phyloP scores from a whole-genome alignment of 1,140 invertebrate genomes.

The Drosophila mayri region DNA sequence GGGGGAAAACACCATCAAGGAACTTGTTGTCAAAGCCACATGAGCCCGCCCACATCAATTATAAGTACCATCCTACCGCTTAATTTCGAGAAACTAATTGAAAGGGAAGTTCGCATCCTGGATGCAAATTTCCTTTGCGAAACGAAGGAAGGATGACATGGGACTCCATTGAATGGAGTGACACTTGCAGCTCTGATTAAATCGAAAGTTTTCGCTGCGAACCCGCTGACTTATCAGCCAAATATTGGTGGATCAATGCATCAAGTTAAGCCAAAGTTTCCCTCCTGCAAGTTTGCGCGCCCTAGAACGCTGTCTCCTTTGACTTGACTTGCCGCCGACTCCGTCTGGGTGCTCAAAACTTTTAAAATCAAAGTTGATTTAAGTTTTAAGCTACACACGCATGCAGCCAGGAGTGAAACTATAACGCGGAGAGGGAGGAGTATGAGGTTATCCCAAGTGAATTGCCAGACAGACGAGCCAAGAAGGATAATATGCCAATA shows the following conservation, averaged over 20 bases:
- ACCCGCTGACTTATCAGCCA: conserved; percentile 69
- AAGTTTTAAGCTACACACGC: conserved; percentile 52
- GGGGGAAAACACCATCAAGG: neutral
- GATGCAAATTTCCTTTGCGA: conserved; percentile 10
- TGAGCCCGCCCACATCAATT: conserved; percentile 18
- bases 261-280: conserved; percentile 63
- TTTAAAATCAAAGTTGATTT: conserved; percentile 77
- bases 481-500: conserved; percentile 55
- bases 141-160: neutral
- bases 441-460: neutral
- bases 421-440: neutral
- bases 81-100: conserved; percentile 29
- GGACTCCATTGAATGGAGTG: conserved; percentile 31
- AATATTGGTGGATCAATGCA: conserved; percentile 82
- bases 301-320: conserved; percentile 49
- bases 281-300: conserved; percentile 27
- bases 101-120: conserved; percentile 12
- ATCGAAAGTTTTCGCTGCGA: conserved; percentile 65
- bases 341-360: conserved; percentile 62
- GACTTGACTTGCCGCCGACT: conserved; percentile 17
- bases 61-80: conserved; percentile 6
- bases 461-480: conserved; percentile 10
- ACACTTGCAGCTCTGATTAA: conserved; percentile 71
- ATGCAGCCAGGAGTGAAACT: conserved; percentile 19
- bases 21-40: conserved; percentile 6